Base-by-base conservation (phyloP, 2,113 vertebrate genomes). In the Addax nasomaculatus region DNA sequence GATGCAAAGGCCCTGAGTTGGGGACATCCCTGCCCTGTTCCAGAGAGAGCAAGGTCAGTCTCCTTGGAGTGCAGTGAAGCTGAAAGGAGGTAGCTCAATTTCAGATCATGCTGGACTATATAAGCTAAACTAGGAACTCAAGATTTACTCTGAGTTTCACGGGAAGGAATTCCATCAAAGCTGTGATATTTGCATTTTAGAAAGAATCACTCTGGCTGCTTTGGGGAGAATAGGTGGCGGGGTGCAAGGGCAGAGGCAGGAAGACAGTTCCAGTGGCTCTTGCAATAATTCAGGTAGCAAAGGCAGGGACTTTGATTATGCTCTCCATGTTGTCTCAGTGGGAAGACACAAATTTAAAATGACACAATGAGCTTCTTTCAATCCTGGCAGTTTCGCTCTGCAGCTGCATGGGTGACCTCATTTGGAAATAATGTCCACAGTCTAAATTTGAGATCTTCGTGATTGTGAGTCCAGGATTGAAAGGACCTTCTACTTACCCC, bases 321-420 rank as follows among this genome's bases (percentile, higher is more conserved):
- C 80, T 90, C 39, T 36, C 85, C 49, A 23, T 33, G 55, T 93
- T 16, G 29, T 76, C 70, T 33, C 62, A 47, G 21, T 19, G 7
- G 36, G 27, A 86, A 87, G 58, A 43, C 36, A 53, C 6, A n/a
- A 85, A 64, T 92, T 93, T 80, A 83, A 84, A 92, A 92, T 47
- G 79, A 95, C 53, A 98, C 94, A 97, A 96, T 96, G 73, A 81
- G 49, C 47, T 47, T 67, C 94, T 96, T 97, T 98, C 93, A 96
- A 0, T 92, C 25, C 85, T 67, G 80, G 47, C 58, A 57, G 51
- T n/a, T 49, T 67, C 17, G 6, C 47, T 81, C 36, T 88, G 81
- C 88, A 96, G 96, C 88, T 98, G 94, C 78, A 33, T 67, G 64
- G 36, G 90, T 97, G 97, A 96, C 85, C 94, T 97, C 93, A 98